A percentile compares a stretch with the other conserved stretches of the same genome.
These are phyloP conservation scores for Mus musculus DNA, from an alignment of 2,113 vertebrate species.

Conservation along the genomic window GRCm39 chr6:84469501-84470000, in stretches of 20 bases:
- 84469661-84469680: background rate
- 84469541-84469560: background rate
- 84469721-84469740: background rate
- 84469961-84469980: background rate
- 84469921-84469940: slow-evolving; percentile 29
- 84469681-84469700: background rate
- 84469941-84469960: background rate
- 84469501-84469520: background rate
- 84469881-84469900: background rate
- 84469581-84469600: background rate
- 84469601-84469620: too few relatives aligned
- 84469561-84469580: background rate
- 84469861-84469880: background rate
- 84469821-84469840: background rate
- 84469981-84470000: background rate
- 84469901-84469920: slow-evolving; percentile 31
- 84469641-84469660: background rate
- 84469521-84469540: background rate
- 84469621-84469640: background rate
- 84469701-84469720: background rate
- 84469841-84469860: background rate
- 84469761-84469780: background rate
- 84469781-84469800: background rate
- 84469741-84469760: background rate
- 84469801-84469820: background rate